Base-by-base conservation (phyloP, 1,140 invertebrate species). In the Macrobrachium nipponense region DNA sequence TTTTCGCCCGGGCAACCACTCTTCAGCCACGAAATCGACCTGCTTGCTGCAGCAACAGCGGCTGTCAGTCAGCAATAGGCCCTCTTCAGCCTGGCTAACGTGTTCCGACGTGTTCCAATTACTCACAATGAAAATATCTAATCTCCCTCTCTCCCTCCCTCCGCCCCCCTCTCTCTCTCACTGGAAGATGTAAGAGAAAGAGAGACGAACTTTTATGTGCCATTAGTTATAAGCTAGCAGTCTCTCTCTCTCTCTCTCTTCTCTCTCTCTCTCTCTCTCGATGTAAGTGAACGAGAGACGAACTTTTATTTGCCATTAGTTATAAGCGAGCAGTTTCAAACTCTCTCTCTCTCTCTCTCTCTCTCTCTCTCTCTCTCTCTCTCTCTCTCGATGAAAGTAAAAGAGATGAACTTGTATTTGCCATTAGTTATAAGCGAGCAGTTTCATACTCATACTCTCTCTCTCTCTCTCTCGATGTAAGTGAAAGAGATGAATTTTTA, bases 321-420 rank as follows among this genome's bases (percentile, higher is more conserved):
- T 44, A 44, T 17, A 44, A 36, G 58, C 44, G 12, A 23, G 23
- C 58, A n/a, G 18, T 5, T 58, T 11, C 18, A 20, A 20, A 12
- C 27, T 64, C 58, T 64, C 77, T 43, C 77, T 44, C 60, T 66
- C 60, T 64, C 61, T 61, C 77, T 44, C 60, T 64, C 77, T 80
- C 59, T 27, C 66, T 27, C 66, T 51, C 51, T 51, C 51, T 51
- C 51, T 51, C 51, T 51, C 51, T 51, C 51, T 51, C 51, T 51
- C 51, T 51, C 51, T 51, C 51, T 51, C 5, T 51, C 51, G 12
- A 51, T 10, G 7, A 5, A 51, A 51, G 12, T 12, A 0, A 51
- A 51, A 36, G 27, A 2, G 27, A 36, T 36, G n/a, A n/a, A n/a
- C n/a, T 36, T 36, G 1, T 1, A 36, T 36, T 36, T 36, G 27